Conservation (phyloP, 2,113 vertebrate genomes). For the Nansenia antarctica region DNA sequence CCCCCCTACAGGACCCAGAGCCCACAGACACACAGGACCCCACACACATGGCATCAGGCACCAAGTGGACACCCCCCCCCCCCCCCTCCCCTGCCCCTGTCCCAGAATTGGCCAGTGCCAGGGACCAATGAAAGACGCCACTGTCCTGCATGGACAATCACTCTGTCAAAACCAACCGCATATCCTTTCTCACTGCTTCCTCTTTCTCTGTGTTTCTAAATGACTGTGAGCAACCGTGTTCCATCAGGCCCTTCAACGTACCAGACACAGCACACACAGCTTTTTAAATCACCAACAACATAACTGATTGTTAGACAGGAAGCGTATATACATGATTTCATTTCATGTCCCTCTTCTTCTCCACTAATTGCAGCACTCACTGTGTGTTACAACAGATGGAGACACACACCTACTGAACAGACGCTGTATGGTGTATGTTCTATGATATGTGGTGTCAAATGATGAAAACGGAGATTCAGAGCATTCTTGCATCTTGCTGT, state of each 20-base stretch:
- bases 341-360: no score
- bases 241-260: neutral
- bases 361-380: no score
- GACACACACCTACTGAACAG: no score
- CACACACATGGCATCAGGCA: neutral
- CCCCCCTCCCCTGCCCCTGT: neutral
- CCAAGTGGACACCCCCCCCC: neutral
- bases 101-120: neutral
- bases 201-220: neutral
- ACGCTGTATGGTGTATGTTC: neutral
- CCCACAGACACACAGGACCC: slow-evolving; percentile 2
- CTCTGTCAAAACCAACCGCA: no score
- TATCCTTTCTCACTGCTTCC: neutral
- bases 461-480: neutral
- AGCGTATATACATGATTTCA: no score
- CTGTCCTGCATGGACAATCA: neutral
- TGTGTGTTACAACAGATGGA: no score
- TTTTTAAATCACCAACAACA: neutral
- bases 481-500: neutral
- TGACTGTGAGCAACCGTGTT: neutral
- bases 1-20: neutral
- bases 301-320: neutral
- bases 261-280: neutral
- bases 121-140: slow-evolving; percentile 10
- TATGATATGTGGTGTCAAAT: neutral